phyloP scores from a whole-genome alignment of 2,113 vertebrate genomes.

The Pica pica region DNA sequence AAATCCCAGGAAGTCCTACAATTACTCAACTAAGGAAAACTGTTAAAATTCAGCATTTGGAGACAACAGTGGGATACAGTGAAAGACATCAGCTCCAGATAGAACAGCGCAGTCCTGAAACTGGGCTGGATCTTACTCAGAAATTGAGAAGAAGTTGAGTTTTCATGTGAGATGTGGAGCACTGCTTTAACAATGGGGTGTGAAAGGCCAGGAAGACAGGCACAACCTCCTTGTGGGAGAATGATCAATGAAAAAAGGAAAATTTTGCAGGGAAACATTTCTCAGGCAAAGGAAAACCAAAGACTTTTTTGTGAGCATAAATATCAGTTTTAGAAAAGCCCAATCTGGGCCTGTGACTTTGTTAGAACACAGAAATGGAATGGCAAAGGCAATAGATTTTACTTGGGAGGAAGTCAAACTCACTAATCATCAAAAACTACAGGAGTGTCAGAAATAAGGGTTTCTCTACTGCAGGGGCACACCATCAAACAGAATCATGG shows the following conservation, averaged over 20 bases:
- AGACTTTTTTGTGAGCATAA: background rate
- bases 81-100: background rate
- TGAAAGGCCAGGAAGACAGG: background rate
- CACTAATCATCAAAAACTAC: background rate
- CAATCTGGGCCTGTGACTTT: background rate
- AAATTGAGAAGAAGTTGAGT: accelerated
- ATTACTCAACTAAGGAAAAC: background rate
- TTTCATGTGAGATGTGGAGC: background rate
- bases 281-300: background rate
- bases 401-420: background rate
- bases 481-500: background rate
- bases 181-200: background rate
- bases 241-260: background rate
- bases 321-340: background rate
- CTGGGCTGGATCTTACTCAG: background rate
- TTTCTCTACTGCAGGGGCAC: background rate
- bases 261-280: background rate
- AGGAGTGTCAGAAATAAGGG: background rate
- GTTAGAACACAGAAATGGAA: background rate
- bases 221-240: background rate
- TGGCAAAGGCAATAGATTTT: background rate
- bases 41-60: background rate
- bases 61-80: background rate
- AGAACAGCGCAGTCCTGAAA: background rate
- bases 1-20: background rate